phyloP scores from a whole-genome alignment of 2,113 vertebrate species.

The Triplophysa tibetana region DNA sequence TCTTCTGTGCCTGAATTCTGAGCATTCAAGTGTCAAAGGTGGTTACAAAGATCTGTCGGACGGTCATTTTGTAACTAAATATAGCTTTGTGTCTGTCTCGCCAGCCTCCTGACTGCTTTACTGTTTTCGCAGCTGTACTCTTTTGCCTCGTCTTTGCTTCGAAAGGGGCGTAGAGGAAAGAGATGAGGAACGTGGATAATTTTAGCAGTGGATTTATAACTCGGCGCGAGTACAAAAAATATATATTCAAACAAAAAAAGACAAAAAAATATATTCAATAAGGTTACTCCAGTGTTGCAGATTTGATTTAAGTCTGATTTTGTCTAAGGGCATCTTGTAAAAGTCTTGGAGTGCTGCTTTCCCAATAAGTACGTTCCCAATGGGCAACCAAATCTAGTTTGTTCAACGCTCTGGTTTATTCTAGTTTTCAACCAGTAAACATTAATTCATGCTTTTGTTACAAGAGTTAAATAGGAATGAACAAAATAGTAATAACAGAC shows the following conservation, averaged over 20 bases:
- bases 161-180: conserved; percentile 32
- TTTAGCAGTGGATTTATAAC: conserved; percentile 22
- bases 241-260: conserved; percentile 32
- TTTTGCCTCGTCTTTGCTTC: conserved; percentile 55
- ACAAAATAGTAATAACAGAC: background rate
- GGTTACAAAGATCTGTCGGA: conserved; percentile 50
- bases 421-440: background rate
- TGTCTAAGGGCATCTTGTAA: conserved; percentile 13
- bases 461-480: background rate
- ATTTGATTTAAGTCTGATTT: conserved; percentile 27
- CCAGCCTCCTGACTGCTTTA: conserved; percentile 61
- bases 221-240: conserved; percentile 7
- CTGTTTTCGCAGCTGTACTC: conserved; percentile 65
- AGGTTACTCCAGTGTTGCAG: background rate
- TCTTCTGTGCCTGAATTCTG: conserved; percentile 68
- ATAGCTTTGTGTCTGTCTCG: conserved; percentile 63
- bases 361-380: background rate
- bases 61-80: conserved; percentile 49
- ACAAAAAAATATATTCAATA: conserved; percentile 21
- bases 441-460: background rate
- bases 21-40: conserved; percentile 60
- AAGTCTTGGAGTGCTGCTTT: background rate
- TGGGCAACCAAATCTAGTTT: conserved; percentile 5
- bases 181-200: conserved; percentile 36
- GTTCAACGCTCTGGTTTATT: background rate